A percentile compares a stretch with the other conserved stretches of the same genome.
Conservation (phyloP, 2,797 vertebrate species). For the Diplodus puntazzo region DNA sequence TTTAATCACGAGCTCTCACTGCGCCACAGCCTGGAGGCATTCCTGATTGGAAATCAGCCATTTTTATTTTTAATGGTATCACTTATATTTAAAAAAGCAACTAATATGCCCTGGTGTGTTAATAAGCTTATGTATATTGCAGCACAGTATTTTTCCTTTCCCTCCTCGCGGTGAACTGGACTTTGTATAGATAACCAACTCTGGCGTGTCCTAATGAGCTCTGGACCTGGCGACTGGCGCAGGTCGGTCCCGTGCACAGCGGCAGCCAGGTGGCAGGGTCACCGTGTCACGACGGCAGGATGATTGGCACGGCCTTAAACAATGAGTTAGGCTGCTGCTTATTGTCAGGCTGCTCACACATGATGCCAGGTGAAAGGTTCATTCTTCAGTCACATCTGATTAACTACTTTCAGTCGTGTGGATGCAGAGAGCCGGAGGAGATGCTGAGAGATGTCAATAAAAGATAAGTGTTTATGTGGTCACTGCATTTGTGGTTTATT, state of each 20-base stretch:
- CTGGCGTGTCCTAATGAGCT: slow-evolving; percentile 11
- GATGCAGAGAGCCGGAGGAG: not conserved
- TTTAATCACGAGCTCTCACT: not conserved
- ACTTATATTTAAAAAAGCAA: slow-evolving; percentile 2
- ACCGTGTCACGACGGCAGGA: slow-evolving; percentile 6
- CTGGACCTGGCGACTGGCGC: slow-evolving; percentile 2
- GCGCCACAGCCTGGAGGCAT: not conserved
- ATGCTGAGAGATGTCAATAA: not conserved
- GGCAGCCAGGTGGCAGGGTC: slow-evolving; percentile 52
- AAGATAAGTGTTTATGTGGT: not conserved
- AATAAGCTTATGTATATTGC: not conserved
- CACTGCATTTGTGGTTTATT: not conserved
- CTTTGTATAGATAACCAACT: not conserved
- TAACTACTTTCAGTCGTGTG: not conserved
- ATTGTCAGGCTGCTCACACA: slow-evolving; percentile 17
- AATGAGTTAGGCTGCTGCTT: not conserved
- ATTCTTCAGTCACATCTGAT: slow-evolving; percentile 9
- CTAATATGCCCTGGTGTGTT: not conserved
- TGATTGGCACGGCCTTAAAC: slow-evolving; percentile 32
- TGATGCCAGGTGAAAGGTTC: slow-evolving; percentile 19
- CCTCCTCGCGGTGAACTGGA: not conserved
- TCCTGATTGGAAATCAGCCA: not conserved
- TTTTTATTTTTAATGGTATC: not conserved
- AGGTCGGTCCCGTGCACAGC: slow-evolving; percentile 20
- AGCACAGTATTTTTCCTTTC: not conserved